Evolutionary conservation across 1,140 invertebrate species (phyloP).

Genomic region (Plectrocnemia conspersa): DNA sequence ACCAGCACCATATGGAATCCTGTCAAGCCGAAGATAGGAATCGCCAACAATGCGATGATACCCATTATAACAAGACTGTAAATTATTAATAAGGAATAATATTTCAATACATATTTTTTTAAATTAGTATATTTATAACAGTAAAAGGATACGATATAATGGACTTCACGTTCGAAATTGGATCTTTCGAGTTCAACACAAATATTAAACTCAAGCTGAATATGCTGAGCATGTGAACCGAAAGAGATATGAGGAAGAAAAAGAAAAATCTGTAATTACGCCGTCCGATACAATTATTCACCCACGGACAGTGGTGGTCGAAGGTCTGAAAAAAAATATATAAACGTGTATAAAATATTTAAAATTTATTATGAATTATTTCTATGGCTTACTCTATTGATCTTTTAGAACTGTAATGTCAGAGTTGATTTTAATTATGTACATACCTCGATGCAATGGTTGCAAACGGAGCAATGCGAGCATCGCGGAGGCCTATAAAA

Average conservation of each 20-base stretch:
- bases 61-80: constrained; percentile 86
- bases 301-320: constrained; percentile 99
- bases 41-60: constrained; percentile 83
- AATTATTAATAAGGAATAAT: constrained; percentile 49
- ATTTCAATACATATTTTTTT: constrained; percentile 3
- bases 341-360: constrained; percentile 24
- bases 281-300: constrained; percentile 99
- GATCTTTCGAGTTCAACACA: constrained; percentile 79
- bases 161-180: constrained; percentile 72
- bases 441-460: constrained; percentile 95
- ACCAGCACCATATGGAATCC: constrained; percentile 97
- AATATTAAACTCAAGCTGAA: constrained; percentile 90
- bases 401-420: no score
- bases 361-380: constrained; percentile 2
- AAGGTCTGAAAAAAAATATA: constrained; percentile 87
- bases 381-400: no score
- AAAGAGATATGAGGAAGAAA: constrained; percentile 94
- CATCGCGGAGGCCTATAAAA: constrained; percentile 98
- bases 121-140: constrained; percentile 4
- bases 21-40: constrained; percentile 96
- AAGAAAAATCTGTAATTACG: constrained; percentile 98
- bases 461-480: constrained; percentile 98
- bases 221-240: constrained; percentile 95
- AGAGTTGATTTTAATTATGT: no score
- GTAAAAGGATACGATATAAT: constrained; percentile 89